A percentile compares a stretch with the other conserved stretches of the same genome.
Conservation (phyloP, 1,140 invertebrate genomes). For the Calosoma granatense region DNA sequence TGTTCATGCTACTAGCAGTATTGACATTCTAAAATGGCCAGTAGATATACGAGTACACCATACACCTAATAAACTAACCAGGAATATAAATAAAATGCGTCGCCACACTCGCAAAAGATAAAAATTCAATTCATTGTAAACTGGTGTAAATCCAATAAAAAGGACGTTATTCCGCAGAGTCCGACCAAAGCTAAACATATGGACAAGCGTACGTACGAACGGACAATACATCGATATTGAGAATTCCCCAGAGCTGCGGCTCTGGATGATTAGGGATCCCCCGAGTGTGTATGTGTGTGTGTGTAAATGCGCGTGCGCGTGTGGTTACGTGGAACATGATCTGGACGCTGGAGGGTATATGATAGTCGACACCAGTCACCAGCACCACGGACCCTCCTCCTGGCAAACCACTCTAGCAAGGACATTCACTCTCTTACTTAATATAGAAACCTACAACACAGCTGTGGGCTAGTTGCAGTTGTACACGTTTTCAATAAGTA, state of each 20-base stretch:
- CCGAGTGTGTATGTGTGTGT: neutral
- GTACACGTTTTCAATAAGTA: too few relatives aligned
- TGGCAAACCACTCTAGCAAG: neutral
- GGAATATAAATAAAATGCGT: neutral
- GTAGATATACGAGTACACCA: too few relatives aligned
- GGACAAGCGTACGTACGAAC: neutral
- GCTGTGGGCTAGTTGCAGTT: too few relatives aligned
- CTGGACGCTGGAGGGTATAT: neutral
- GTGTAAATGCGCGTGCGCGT: neutral
- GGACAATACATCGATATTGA: constrained; percentile 5
- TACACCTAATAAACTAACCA: too few relatives aligned
- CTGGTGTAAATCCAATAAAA: neutral
- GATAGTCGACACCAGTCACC: neutral
- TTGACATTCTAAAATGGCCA: too few relatives aligned
- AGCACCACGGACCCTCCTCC: neutral
- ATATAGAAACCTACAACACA: too few relatives aligned
- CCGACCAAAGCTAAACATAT: neutral
- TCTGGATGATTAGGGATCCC: neutral
- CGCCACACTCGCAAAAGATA: neutral
- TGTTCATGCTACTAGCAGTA: too few relatives aligned
- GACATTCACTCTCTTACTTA: too few relatives aligned
- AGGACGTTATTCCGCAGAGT: neutral
- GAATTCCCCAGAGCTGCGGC: neutral
- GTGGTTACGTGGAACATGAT: neutral
- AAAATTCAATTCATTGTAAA: constrained; percentile 7